Evolutionary conservation across 2,888 invertebrate species (phyloP), one percentile per base, ranked within the genome.

Genomic region (Lycophotia porphyrea): DNA sequence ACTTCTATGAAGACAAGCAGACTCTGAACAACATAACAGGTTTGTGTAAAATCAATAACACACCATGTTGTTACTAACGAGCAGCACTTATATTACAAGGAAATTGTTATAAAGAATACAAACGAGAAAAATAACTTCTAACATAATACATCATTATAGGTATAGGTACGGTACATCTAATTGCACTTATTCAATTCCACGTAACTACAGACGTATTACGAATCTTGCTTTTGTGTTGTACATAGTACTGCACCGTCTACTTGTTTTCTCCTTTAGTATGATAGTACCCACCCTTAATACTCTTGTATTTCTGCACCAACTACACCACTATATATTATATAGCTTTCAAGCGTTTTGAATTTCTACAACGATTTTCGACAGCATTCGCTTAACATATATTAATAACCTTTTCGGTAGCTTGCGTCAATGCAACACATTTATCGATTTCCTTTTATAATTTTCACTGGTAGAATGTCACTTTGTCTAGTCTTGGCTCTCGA

Each of bases 81-180:
- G 18, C 24, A 55, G 18, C 13, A 52, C 15, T 36, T n/a, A 15
- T 21, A 18, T 70, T 15, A 39, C 15, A 69, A 44, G n/a, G 52
- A 49, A 31, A 52, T 39, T 63, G 15, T 3, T 61, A 1, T 44
- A 36, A 31, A 61, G 21, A 15, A 24, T 27, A 8, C 42, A 11
- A 11, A 72, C 47, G 15, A 31, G n/a, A 73, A 63, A 49, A 61
- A 73, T 73, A 44, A 31, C 2, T 34, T 47, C 5, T 24, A 24
- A 79, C n/a, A 70, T 39, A 39, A 47, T 11, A 5, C 27, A 55
- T 27, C 55, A 8, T 8, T 3, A 47, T 47, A 49, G 24, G 49
- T 49, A 49, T n/a, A n/a, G n/a, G n/a, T n/a, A n/a, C n/a, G n/a
- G n/a, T n/a, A n/a, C n/a, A n/a, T n/a, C n/a, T n/a, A n/a, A 47